These are phyloP conservation scores for Trematocara zebra DNA, from an alignment of 2,113 vertebrate genomes.

Conservation along the genomic window DNA sequence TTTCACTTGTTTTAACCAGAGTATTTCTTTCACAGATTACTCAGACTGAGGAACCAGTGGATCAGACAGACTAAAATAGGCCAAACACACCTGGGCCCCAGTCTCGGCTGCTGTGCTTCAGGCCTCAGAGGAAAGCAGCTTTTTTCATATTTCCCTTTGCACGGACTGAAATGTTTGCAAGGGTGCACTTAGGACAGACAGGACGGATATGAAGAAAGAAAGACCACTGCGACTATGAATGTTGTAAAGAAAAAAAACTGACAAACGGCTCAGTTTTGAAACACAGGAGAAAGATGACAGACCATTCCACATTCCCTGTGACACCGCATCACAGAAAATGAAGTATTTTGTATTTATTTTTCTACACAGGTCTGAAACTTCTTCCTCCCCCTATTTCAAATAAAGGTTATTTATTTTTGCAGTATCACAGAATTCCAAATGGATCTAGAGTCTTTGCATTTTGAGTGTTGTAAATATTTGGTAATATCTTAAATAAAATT, in stretches of 20 bases:
- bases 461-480: slow-evolving; percentile 95
- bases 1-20: background rate
- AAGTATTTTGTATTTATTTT: slow-evolving; percentile 71
- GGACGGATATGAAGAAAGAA: slow-evolving; percentile 47
- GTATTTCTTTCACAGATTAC: slow-evolving; percentile 35
- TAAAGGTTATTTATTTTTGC: slow-evolving; percentile 98
- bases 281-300: slow-evolving; percentile 21
- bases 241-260: slow-evolving; percentile 71
- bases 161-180: slow-evolving; percentile 50
- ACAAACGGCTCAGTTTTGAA: slow-evolving; percentile 45
- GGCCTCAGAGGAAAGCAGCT: slow-evolving; percentile 41
- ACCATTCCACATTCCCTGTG: slow-evolving; percentile 53
- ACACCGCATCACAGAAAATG: slow-evolving; percentile 49
- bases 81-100: background rate
- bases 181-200: slow-evolving; percentile 83
- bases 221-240: slow-evolving; percentile 84
- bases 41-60: slow-evolving; percentile 15
- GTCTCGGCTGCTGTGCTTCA: background rate
- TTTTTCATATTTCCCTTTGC: slow-evolving; percentile 40
- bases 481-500: slow-evolving; percentile 95
- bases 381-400: slow-evolving; percentile 60
- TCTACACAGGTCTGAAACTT: slow-evolving; percentile 54
- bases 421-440: slow-evolving; percentile 85
- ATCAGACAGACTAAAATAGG: slow-evolving; percentile 5
- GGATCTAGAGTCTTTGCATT: slow-evolving; percentile 92